Conservation (phyloP, 1,140 invertebrate species). For the Atopsyche davidsoni region DNA sequence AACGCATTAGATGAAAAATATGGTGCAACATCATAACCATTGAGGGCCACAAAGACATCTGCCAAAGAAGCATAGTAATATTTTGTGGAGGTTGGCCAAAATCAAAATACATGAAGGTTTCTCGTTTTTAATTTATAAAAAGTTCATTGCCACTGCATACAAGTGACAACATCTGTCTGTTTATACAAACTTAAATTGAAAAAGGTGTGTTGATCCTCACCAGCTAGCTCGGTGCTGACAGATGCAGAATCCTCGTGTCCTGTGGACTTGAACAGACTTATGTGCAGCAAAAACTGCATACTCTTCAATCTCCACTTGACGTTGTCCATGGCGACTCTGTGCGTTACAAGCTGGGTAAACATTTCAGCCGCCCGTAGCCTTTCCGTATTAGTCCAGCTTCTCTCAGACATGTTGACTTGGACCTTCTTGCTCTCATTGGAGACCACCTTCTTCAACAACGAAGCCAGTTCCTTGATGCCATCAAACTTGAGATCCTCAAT, state of each 20-base stretch:
- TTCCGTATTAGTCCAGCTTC: slow-evolving; percentile 60
- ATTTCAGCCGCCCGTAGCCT: slow-evolving; percentile 59
- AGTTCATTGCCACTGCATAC: no score
- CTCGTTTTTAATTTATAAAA: no score
- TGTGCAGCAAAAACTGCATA: slow-evolving; percentile 56
- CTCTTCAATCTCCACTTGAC: slow-evolving; percentile 60
- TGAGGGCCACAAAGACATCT: no score
- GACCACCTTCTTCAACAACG: slow-evolving; percentile 54
- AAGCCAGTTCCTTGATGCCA: slow-evolving; percentile 55
- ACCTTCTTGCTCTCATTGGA: slow-evolving; percentile 45
- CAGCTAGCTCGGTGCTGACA: slow-evolving; percentile 51
- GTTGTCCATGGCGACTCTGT: slow-evolving; percentile 52
- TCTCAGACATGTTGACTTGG: slow-evolving; percentile 44
- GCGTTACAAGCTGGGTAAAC: slow-evolving; percentile 57
- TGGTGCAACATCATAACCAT: no score
- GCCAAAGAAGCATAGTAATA: no score
- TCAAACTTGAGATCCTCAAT: slow-evolving; percentile 53
- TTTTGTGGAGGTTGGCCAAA: no score
- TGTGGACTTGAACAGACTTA: slow-evolving; percentile 56
- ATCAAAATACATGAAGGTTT: no score
- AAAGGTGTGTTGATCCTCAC: no score
- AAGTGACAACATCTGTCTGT: no score
- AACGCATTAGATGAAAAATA: no score
- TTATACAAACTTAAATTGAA: no score
- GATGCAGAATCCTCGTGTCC: slow-evolving; percentile 41